Evolutionary conservation across 2,797 vertebrate species (phyloP), one percentile per base, ranked within the genome.

Genomic region (Pseudochirops corinnae): DNA sequence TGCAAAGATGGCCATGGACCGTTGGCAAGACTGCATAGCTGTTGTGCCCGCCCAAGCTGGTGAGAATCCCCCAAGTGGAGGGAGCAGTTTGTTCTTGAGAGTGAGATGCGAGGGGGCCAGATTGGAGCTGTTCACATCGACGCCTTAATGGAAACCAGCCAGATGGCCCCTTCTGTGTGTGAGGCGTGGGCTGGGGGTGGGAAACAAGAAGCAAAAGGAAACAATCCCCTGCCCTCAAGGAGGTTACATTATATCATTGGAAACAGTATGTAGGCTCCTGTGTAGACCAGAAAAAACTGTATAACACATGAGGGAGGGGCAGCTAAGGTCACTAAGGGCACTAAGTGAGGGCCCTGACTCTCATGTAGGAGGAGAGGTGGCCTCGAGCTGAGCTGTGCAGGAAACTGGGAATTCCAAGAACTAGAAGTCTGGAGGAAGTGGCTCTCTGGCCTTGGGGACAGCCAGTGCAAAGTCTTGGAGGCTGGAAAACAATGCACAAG

Each of bases 251-350:
- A n/a, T 67, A 5, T 18, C n/a, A 18, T 58, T 74, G 33, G 62
- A 18, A n/a, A n/a, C 33, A n/a, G 31, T 1, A 1, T 12, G 60
- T 3, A 14, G 3, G 31, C 12, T 13, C 60, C 60, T 14, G 31
- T 33, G 31, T 33, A 16, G 60, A 33, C 11, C 60, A 33, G 60
- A 16, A 5, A 12, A 13, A 12, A 60, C 56, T 57, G 56, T 1
- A 24, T 24, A 12, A 13, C 12, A 60, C 3, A 33, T 26, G 31
- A 13, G 31, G 60, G 60, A 14, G 3, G 60, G 31, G 4, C 11
- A 1, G 60, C 0, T 46, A 46, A 3, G 13, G 1, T 12, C 2
- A 29, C 28, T 11, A 2, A 3, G 13, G 1, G 31, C 2, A 29
- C 28, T 11, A 2, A 29, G 3, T 62, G 31, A 67, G 31, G 26